A percentile compares a stretch with the other conserved stretches of the same genome.
phyloP scores from a whole-genome alignment of 2,797 vertebrate genomes.

The Serranus cabrilla region DNA sequence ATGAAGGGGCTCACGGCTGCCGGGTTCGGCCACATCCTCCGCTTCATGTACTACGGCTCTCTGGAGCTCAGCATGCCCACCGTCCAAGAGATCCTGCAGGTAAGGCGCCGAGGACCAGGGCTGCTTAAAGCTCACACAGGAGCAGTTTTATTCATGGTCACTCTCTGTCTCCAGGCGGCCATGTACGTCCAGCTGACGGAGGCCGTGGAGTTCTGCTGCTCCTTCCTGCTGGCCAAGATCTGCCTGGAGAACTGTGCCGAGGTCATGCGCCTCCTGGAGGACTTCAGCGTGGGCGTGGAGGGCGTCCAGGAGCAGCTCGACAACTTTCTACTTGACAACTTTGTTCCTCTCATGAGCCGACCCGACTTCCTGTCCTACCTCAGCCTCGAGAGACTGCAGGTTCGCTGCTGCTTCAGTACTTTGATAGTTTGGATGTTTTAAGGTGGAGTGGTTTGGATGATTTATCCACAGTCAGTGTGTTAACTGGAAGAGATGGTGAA shows the following conservation, averaged over 20 bases:
- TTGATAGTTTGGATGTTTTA: too few relatives aligned
- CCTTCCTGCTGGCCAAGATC: slow-evolving; percentile 98
- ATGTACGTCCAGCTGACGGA: slow-evolving; percentile 99
- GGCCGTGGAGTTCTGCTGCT: slow-evolving; percentile 99
- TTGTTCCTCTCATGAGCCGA: slow-evolving; percentile 97
- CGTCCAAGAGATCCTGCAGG: slow-evolving; percentile 97
- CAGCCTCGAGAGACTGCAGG: slow-evolving; percentile 97
- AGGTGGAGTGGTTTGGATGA: too few relatives aligned
- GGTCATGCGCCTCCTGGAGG: slow-evolving; percentile 99
- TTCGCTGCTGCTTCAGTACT: neutral
- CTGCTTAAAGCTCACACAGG: too few relatives aligned
- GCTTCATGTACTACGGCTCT: slow-evolving; percentile 99
- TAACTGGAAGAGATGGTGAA: too few relatives aligned
- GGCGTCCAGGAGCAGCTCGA: slow-evolving; percentile 98
- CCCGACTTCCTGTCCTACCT: slow-evolving; percentile 98
- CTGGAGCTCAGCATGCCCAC: slow-evolving; percentile 99
- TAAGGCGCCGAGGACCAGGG: too few relatives aligned
- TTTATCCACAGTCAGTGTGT: too few relatives aligned
- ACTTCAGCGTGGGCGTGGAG: slow-evolving; percentile 98
- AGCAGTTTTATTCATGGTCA: too few relatives aligned
- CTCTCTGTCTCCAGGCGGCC: slow-evolving; percentile 85
- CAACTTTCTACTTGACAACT: slow-evolving; percentile 97
- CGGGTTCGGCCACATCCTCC: slow-evolving; percentile 97
- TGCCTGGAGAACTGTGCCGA: slow-evolving; percentile 99
- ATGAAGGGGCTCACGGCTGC: slow-evolving; percentile 98